Base-by-base conservation (phyloP, 2,888 invertebrate species). In the Trachelus stipa region DNA sequence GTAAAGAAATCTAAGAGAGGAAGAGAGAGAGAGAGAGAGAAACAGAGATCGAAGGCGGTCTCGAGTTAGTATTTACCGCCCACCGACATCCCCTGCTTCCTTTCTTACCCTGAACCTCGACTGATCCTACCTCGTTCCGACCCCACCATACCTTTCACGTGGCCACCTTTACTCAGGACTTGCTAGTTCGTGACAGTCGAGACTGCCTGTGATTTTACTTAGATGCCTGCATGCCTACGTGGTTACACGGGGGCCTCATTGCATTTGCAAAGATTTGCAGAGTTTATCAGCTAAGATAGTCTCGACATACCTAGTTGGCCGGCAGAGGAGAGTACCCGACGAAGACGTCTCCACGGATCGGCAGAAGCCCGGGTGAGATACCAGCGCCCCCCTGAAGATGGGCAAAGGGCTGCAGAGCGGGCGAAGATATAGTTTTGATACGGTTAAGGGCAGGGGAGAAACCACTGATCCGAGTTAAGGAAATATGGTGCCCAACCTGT, bases 61-160 rank as follows among this genome's bases (percentile, higher is more conserved):
- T 88, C 85, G 85, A 86, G 86, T 88, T 88, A 87, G 86, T 85
- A 86, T 85, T 85, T 87, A 87, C 87, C 90, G 89, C 89, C 90
- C 89, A 88, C 89, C 88, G 85, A 83, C 85, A 71, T 84, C 88
- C 87, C 85, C 87, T 82, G 81, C 83, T 79, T 80, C 83, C 85
- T 82, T 68, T 75, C 76, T 33, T 79, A 75, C 78, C 79, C 78
- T 76, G 71, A 77, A 75, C 76, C 81, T 73, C 77, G n/a, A 74
- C 75, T 78, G 80, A 78, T 80, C 79, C 77, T 79, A 76, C 81
- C 56, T 23, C 56, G 6, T 23, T 56, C 56, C 9, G 56, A 56
- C 56, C 82, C 80, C 83, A 82, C 82, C 80, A 81, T 80, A 69
- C 74, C 79, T 83, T 81, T 81, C 82, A 76, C 79, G 79, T 82